Percentiles rank a stretch among this genome's conserved stretches.
Conservation (phyloP, 2,113 vertebrate genomes). For the Pollachius pollachius region DNA sequence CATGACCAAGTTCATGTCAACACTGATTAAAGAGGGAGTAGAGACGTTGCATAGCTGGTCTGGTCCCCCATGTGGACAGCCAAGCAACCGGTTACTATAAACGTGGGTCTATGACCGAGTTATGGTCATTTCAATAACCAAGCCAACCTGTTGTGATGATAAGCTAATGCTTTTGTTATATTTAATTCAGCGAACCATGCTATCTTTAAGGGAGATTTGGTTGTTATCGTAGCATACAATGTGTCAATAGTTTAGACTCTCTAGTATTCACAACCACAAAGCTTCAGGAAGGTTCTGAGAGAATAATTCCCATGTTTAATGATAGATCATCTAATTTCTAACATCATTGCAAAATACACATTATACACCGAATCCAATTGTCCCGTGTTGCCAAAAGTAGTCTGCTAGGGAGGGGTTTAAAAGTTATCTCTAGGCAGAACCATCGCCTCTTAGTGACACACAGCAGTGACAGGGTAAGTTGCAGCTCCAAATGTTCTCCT, state of each 20-base stretch:
- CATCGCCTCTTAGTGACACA: not conserved
- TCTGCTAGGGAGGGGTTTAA: constrained; percentile 11
- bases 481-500: constrained; percentile 18
- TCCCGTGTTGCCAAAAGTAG: not conserved
- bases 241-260: too few relatives aligned
- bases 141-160: too few relatives aligned
- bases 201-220: too few relatives aligned
- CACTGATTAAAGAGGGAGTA: not conserved
- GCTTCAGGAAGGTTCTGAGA: too few relatives aligned
- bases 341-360: not conserved
- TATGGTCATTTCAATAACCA: too few relatives aligned
- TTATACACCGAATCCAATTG: not conserved
- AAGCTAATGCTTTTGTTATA: too few relatives aligned
- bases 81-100: not conserved
- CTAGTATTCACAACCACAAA: too few relatives aligned
- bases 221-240: too few relatives aligned
- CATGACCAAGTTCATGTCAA: too few relatives aligned
- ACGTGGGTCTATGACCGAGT: too few relatives aligned
- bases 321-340: not conserved
- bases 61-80: not conserved
- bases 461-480: constrained; percentile 23
- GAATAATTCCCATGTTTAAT: too few relatives aligned
- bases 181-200: too few relatives aligned
- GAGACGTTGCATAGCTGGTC: not conserved
- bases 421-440: constrained; percentile 25